Evolutionary conservation across 2,113 vertebrate genomes (phyloP).

Genomic region (Emydura subglobosa): DNA sequence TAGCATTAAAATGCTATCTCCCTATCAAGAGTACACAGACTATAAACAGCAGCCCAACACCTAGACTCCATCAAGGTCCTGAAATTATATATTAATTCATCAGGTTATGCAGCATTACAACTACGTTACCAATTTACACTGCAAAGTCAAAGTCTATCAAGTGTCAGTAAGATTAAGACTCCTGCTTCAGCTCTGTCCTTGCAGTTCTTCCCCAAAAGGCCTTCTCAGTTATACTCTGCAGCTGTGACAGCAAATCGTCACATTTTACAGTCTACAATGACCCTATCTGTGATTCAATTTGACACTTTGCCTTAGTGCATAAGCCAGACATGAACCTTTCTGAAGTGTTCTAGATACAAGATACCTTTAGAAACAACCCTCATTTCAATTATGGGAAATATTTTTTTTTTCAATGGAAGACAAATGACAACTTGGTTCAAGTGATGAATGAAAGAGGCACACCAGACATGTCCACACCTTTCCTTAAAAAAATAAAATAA

Average conservation of each 20-base stretch:
- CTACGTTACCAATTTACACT: not conserved
- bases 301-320: conserved; percentile 41
- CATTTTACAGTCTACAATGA: conserved; percentile 34
- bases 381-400: conserved; percentile 61
- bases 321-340: conserved; percentile 25
- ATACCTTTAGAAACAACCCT: conserved; percentile 36
- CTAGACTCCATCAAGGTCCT: not conserved
- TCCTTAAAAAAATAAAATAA: not conserved
- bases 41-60: not conserved
- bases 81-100: conserved; percentile 12
- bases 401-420: conserved; percentile 27
- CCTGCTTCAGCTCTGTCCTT: conserved; percentile 8
- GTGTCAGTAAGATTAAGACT: not conserved
- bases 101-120: not conserved
- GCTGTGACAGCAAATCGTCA: conserved; percentile 50
- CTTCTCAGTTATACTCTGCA: not conserved
- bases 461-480: not conserved
- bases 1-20: not conserved
- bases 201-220: conserved; percentile 28
- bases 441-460: not conserved
- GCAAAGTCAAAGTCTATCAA: conserved; percentile 6
- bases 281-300: conserved; percentile 64
- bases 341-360: conserved; percentile 39
- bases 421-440: conserved; percentile 33
- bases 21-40: not conserved